phyloP scores from a whole-genome alignment of 2,888 invertebrate genomes.

The Drosophila histrio region DNA sequence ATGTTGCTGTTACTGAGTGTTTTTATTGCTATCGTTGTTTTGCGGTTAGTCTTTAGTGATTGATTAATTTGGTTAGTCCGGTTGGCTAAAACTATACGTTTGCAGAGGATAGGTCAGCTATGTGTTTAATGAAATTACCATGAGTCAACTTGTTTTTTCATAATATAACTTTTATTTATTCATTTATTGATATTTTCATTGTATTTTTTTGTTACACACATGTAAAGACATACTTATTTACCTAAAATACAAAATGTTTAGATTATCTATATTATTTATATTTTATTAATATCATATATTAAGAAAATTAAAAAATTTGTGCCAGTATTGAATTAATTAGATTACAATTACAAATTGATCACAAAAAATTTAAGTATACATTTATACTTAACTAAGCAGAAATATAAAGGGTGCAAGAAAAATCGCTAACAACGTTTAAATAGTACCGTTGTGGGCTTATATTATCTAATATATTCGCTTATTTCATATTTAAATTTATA shows the following conservation, averaged over 20 bases:
- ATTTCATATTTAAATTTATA: constrained; percentile 33
- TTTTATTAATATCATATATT: constrained; percentile 43
- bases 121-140: constrained; percentile 65
- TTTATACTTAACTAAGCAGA: neutral
- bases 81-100: no score
- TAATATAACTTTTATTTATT: constrained; percentile 67
- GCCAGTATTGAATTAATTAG: neutral
- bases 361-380: constrained; percentile 32
- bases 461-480: constrained; percentile 29
- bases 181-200: constrained; percentile 55
- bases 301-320: constrained; percentile 19
- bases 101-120: no score
- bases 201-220: constrained; percentile 32
- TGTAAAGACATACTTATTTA: constrained; percentile 12
- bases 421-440: neutral
- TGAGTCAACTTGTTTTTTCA: constrained; percentile 54
- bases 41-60: no score
- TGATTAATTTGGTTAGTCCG: no score
- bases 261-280: constrained; percentile 71
- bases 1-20: no score
- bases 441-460: neutral
- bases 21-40: no score
- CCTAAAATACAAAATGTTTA: constrained; percentile 29
- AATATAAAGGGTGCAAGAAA: neutral
- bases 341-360: constrained; percentile 50